These are phyloP conservation scores for Drosophila tripunctata DNA, from an alignment of 2,888 invertebrate genomes.

Conservation along the genomic window DNA sequence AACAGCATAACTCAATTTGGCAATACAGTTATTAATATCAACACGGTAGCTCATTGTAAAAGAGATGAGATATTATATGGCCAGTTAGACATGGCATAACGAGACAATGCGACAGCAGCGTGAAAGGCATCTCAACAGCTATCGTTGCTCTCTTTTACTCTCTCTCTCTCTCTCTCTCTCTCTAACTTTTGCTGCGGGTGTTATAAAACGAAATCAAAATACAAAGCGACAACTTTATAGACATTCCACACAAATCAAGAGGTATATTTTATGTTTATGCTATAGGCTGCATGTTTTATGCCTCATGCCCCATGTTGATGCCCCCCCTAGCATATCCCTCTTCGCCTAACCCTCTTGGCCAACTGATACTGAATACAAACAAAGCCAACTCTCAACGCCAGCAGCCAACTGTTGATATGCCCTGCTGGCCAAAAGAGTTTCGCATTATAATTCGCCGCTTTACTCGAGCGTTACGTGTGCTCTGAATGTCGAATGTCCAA, in stretches of 20 bases:
- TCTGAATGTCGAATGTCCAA: not conserved
- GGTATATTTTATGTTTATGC: conserved; percentile 42
- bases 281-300: conserved; percentile 3
- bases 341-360: not conserved
- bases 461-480: conserved; percentile 70
- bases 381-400: conserved; percentile 30
- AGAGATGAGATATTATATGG: conserved; percentile 25
- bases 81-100: conserved; percentile 19
- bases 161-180: not conserved
- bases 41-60: not conserved
- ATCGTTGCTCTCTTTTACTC: not conserved
- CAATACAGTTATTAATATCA: conserved; percentile 47
- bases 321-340: not conserved
- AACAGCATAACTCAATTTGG: conserved; percentile 19
- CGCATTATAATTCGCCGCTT: conserved; percentile 75
- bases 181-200: conserved; percentile 30
- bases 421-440: conserved; percentile 75
- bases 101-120: conserved; percentile 17
- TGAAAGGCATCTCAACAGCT: conserved; percentile 5
- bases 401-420: conserved; percentile 79
- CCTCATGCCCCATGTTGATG: not conserved
- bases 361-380: not conserved
- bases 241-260: conserved; percentile 50
- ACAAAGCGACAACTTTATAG: conserved; percentile 11
- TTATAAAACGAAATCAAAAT: conserved; percentile 42